phyloP scores from a whole-genome alignment of 2,113 vertebrate genomes.

The Tympanuchus pallidicinctus region DNA sequence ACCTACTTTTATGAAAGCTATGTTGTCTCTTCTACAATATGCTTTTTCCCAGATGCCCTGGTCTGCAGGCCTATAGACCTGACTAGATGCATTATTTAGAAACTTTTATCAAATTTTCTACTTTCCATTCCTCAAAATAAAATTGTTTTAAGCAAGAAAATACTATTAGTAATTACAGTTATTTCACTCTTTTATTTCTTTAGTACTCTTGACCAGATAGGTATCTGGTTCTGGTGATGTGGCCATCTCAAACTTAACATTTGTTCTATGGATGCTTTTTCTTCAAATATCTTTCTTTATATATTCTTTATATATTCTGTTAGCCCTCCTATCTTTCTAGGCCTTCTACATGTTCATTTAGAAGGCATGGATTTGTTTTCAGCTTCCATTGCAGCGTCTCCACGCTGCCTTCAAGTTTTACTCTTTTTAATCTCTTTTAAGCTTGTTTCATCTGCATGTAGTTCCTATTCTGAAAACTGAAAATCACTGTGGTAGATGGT shows the following conservation, averaged over 20 bases:
- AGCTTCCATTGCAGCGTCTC: not conserved
- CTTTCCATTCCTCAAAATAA: not conserved
- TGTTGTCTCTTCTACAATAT: not conserved
- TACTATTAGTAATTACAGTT: not conserved
- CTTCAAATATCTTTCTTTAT: not conserved
- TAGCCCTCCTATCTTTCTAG: not conserved
- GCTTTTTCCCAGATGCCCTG: not conserved
- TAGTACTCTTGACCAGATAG: not conserved
- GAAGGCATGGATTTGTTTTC: not conserved
- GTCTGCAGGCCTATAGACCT: not conserved
- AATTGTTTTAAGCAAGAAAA: not conserved
- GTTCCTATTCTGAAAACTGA: not conserved
- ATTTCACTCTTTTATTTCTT: not conserved
- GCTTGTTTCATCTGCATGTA: not conserved
- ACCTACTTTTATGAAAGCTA: not conserved
- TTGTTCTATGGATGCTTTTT: not conserved
- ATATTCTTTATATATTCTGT: not conserved
- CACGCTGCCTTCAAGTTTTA: not conserved
- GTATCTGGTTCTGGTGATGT: not conserved
- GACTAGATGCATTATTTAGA: not conserved
- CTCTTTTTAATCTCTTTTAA: not conserved
- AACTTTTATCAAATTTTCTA: not conserved
- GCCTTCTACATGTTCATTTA: not conserved
- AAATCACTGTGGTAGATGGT: not conserved
- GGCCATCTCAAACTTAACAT: not conserved